These are phyloP conservation scores for Pluvianellus socialis DNA, from an alignment of 2,113 vertebrate species.

Conservation along the genomic window DNA sequence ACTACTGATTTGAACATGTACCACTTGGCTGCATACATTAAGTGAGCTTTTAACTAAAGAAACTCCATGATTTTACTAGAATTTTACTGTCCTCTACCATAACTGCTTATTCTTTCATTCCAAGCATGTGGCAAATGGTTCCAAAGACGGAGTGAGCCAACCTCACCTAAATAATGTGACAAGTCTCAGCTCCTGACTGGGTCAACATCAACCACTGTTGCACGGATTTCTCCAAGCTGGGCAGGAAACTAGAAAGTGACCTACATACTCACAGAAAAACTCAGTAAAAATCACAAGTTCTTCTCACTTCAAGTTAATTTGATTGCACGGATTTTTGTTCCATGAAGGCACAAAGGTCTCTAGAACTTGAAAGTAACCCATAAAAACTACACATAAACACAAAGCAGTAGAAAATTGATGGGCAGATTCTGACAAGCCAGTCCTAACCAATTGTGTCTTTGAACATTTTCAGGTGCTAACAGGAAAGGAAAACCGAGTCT, in stretches of 20 bases:
- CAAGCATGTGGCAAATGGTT: neutral
- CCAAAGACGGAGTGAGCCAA: neutral
- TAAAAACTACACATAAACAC: neutral
- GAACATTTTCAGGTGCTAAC: neutral
- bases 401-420: neutral
- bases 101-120: neutral
- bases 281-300: neutral
- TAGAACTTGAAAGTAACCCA: neutral
- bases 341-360: neutral
- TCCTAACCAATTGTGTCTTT: neutral
- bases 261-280: neutral
- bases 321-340: neutral
- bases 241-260: neutral
- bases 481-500: neutral
- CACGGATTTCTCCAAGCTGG: neutral
- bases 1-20: neutral
- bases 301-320: neutral
- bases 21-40: neutral
- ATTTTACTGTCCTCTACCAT: neutral
- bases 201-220: neutral
- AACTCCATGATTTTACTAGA: neutral
- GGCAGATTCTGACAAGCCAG: neutral
- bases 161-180: neutral
- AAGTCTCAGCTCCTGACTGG: neutral
- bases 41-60: neutral